Base-by-base conservation (phyloP, 2,113 vertebrate species). In the Zosterops japonicus region DNA sequence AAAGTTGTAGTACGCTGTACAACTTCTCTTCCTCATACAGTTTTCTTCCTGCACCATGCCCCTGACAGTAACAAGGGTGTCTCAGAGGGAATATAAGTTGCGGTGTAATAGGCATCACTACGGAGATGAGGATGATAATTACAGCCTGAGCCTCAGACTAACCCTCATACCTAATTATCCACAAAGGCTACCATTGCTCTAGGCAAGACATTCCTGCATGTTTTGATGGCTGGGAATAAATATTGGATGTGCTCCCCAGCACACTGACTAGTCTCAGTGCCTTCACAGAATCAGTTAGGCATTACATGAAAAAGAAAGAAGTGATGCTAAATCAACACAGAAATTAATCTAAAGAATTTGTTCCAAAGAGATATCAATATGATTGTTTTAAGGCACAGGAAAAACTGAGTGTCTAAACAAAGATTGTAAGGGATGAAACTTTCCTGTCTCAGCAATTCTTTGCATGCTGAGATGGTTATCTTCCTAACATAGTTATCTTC, bases 211-310 rank as follows among this genome's bases (percentile, higher is more conserved):
- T 83, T 87, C 25, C 47, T 55, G 22, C 18, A 21, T 42, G 59
- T n/a, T 92, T 77, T 55, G 36, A 29, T 46, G 53, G 56, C 33
- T 2, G 14, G 9, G 12, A 41, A n/a, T 69, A 36, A 57, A 53
- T 41, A 42, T 0, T 78, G 21, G 19, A 21, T 1, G 3, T 65
- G 15, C 18, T 88, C 4, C 20, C 9, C 14, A 52, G 15, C 31
- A 44, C 28, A 50, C 3, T 67, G 23, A 9, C 25, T 28, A 23
- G 12, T 46, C 28, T 23, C 24, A 42, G 16, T 50, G 21, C 11
- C 60, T 74, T 42, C 20, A 49, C 1, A 68, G 28, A 60, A 41
- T 46, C 0, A 2, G 29, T 56, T 72, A 65, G 59, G 49, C 15
- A 31, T 55, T 27, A 31, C 10, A 49, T 11, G 14, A 65, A 41